Evolutionary conservation across 2,888 invertebrate species (phyloP), one percentile per base, ranked within the genome.

Genomic region (Pedicia rivosa): DNA sequence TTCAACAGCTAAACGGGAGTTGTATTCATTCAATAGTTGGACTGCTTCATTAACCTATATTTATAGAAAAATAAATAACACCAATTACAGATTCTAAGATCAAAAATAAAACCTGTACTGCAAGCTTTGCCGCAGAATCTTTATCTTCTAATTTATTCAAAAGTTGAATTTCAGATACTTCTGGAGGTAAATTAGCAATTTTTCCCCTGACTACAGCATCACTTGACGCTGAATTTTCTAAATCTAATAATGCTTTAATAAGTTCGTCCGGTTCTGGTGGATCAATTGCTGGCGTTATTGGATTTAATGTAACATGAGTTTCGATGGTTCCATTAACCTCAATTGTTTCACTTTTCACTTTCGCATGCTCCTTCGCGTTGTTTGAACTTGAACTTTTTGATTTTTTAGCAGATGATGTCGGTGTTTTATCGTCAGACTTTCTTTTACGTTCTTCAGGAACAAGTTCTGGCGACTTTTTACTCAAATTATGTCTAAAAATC

Each of bases 191-290:
- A 40, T 84, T 87, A 0, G 94, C 91, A 47, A 95, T 95, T 54
- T 82, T 76, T 57, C 94, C 90, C 45, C 95, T 66, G 2, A 92
- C 86, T 2, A 75, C 74, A 43, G 91, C 94, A 67, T 95, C 95
- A 49, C 90, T 86, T 0, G 94, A 94, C 2, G 95, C 92, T 40
- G 91, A 87, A 51, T 87, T 88, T 59, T 95, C 95, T 50, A 95
- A 65, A 48, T 87, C 87, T 59, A 81, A 66, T 38, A 81, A 65
- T 2, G 74, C 76, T 63, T 83, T 86, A 42, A 94, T 79, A 20
- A 95, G 68, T 50, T 91, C 90, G 52, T 94, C 91, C 1, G 92
- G 82, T 62, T 94, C 88, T 2, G 90, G 88, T 2, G 88, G 84
- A 53, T 90, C 88, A 2, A 34, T n/a, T 12, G 75, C 74, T 1